A percentile compares a stretch with the other conserved stretches of the same genome.
These are phyloP conservation scores for Caenorhabditis drosophilae DNA, from an alignment of 2,888 invertebrate genomes.

Conservation along the genomic window DNA sequence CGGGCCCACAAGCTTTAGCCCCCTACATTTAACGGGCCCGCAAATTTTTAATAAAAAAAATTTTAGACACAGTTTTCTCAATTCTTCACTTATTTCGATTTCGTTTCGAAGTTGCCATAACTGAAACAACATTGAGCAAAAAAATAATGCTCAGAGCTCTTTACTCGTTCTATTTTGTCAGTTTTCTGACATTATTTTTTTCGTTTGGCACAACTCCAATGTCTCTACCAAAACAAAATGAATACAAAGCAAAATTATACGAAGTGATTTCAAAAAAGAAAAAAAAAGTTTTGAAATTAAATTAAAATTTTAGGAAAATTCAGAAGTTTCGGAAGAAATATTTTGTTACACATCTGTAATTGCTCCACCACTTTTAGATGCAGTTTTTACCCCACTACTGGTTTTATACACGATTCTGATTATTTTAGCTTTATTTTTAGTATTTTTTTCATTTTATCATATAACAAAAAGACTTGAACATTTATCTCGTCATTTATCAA, in stretches of 20 bases:
- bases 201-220: conserved; percentile 18
- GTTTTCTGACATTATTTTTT: conserved; percentile 19
- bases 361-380: conserved; percentile 25
- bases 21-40: too few species aligned
- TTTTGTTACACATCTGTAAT: conserved; percentile 26
- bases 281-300: neutral
- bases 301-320: conserved; percentile 9
- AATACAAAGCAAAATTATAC: conserved; percentile 17
- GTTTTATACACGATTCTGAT: conserved; percentile 13
- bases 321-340: conserved; percentile 17
- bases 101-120: conserved; percentile 20
- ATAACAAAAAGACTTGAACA: conserved; percentile 23
- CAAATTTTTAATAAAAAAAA: neutral
- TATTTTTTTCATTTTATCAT: conserved; percentile 15
- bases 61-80: conserved; percentile 21
- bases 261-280: conserved; percentile 3
- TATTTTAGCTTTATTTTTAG: conserved; percentile 14
- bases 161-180: conserved; percentile 24
- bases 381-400: conserved; percentile 25
- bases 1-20: too few species aligned
- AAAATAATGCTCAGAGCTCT: conserved; percentile 24
- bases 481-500: conserved; percentile 19
- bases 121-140: conserved; percentile 20
- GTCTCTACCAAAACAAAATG: conserved; percentile 24
- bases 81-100: conserved; percentile 30